Conservation (phyloP, 2,888 invertebrate species). For the Lepetodrilus schrolli region DNA sequence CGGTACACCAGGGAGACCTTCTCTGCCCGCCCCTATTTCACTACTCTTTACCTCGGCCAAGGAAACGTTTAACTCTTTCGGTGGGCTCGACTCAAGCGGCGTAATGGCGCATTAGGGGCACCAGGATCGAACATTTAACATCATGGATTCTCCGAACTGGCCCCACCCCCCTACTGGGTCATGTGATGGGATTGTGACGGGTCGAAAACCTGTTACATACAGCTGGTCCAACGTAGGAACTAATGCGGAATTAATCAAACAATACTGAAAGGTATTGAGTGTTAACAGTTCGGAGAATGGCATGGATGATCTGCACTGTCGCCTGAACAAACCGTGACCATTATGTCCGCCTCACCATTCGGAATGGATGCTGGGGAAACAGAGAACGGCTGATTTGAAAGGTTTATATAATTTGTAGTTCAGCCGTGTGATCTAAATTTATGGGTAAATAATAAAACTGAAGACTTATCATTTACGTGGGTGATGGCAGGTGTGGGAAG, state of each 20-base stretch:
- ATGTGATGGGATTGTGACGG: constrained; percentile 1
- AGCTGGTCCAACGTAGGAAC: not conserved
- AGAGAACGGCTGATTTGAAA: not conserved
- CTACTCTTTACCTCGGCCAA: not conserved
- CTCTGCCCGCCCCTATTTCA: not conserved
- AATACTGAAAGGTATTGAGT: constrained; percentile 20
- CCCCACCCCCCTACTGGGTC: not conserved
- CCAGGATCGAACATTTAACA: not conserved
- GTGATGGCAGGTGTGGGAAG: not conserved
- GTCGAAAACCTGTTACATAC: constrained; percentile 4
- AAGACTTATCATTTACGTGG: not conserved
- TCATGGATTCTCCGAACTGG: not conserved
- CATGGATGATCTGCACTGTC: not conserved
- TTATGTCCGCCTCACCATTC: not conserved
- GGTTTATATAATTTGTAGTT: not conserved
- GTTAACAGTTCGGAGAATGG: not conserved
- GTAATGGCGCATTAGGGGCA: constrained; percentile 16
- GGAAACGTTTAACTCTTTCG: not conserved
- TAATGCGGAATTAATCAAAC: constrained; percentile 23
- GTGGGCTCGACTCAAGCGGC: not conserved
- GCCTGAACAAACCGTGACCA: not conserved
- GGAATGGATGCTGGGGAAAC: not conserved
- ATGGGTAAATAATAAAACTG: not conserved
- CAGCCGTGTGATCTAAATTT: not conserved
- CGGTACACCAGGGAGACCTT: not conserved